Conservation (phyloP, 2,797 vertebrate genomes). For the Taenioides sp. region DNA sequence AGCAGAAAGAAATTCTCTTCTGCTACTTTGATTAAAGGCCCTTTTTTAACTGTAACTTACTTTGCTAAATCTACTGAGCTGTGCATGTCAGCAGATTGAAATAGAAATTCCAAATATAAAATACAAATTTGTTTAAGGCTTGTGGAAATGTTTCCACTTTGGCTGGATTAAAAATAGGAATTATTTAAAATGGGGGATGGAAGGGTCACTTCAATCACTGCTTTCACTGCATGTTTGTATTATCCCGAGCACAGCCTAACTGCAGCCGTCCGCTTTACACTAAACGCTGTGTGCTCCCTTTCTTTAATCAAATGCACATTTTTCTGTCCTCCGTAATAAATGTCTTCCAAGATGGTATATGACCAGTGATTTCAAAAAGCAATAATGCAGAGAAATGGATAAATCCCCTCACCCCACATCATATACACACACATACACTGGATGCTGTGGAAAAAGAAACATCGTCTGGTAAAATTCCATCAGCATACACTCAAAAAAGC, state of each 20-base stretch:
- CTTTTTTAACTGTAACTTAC: conserved; percentile 44
- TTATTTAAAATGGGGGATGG: conserved; percentile 56
- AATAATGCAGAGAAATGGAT: conserved; percentile 77
- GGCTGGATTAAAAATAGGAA: conserved; percentile 73
- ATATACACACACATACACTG: conserved; percentile 35
- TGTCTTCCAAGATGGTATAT: conserved; percentile 69
- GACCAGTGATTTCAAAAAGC: conserved; percentile 76
- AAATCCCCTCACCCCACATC: conserved; percentile 33
- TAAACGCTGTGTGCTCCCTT: conserved; percentile 59
- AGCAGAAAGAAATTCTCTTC: conserved; percentile 34
- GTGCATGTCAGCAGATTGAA: conserved; percentile 47
- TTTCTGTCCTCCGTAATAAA: conserved; percentile 71
- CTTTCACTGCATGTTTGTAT: conserved; percentile 67
- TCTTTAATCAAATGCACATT: conserved; percentile 73
- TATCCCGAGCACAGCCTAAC: conserved; percentile 53
- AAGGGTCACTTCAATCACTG: conserved; percentile 65
- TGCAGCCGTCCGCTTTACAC: conserved; percentile 47
- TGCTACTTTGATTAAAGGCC: conserved; percentile 29
- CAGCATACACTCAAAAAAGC: conserved; percentile 83
- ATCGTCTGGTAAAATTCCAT: conserved; percentile 82
- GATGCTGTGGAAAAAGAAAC: conserved; percentile 72
- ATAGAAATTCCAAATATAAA: conserved; percentile 62
- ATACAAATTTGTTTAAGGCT: conserved; percentile 69
- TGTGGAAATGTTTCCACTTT: conserved; percentile 68
- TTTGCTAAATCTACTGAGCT: conserved; percentile 40